Evolutionary conservation across 2,888 invertebrate genomes (phyloP), one percentile per base, ranked within the genome.

Genomic region (Lasioglossum lativentre): DNA sequence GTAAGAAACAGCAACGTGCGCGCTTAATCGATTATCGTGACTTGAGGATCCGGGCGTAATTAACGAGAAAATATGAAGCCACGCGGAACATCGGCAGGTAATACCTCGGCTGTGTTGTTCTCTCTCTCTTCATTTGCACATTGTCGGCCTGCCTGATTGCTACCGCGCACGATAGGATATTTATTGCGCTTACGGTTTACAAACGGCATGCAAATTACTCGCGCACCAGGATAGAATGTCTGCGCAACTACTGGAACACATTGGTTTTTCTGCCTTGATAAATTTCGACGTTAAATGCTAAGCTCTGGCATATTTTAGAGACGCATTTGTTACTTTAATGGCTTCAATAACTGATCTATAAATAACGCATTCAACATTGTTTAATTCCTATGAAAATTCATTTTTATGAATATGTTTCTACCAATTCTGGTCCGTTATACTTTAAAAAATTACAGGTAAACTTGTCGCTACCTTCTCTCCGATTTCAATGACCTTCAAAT

Each of bases 131-230:
- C 79, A 86, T 87, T 87, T 75, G 86, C 87, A 79, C 86, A 86
- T 81, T 79, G 80, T 83, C 77, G 59, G 79, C 75, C 14, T n/a
- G 75, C 71, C 82, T 77, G 79, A 91, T 91, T 89, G 85, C 88
- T 68, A 38, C 79, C 75, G 68, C 70, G 82, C 91, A 89, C 89
- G 90, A 83, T 85, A 88, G 82, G 86, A 89, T 90, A 91, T 91
- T 91, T 90, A 91, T 90, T 80, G 82, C 88, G 73, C 72, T 86
- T 80, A 83, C 85, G 42, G 75, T 84, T 86, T 88, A 85, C 88
- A 83, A 90, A 89, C 85, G 85, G 73, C 79, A 87, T 88, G 90
- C 80, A 85, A 88, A 88, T 88, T 87, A 83, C 78, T 14, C 10
- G n/a, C 30, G 71, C 59, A 4, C 52, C 63, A 27, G 38, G 47